Percentiles rank a stretch among this genome's conserved stretches.
These are phyloP conservation scores for Argya squamiceps DNA, from an alignment of 2,797 vertebrate species.

Conservation along the genomic window DNA sequence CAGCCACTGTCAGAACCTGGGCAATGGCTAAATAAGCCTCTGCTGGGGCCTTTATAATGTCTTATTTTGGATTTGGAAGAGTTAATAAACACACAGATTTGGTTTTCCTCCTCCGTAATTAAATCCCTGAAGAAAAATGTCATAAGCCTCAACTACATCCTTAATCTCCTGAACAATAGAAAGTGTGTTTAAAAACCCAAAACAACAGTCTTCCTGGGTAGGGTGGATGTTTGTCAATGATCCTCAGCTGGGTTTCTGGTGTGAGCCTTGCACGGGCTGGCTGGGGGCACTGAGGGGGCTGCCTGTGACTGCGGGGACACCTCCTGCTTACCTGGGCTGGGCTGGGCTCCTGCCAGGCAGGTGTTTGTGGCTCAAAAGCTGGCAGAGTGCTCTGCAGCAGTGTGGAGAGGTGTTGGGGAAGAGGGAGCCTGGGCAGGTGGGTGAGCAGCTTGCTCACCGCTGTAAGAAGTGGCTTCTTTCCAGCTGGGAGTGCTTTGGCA, in stretches of 20 bases:
- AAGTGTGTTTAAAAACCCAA: not conserved
- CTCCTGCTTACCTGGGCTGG: not conserved
- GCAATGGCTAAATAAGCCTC: not conserved
- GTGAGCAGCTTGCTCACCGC: not conserved
- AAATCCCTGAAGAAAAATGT: not conserved
- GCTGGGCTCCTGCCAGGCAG: not conserved
- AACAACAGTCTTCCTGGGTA: not conserved
- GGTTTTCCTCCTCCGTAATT: not conserved
- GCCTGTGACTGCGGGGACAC: rapidly evolving
- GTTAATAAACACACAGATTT: not conserved
- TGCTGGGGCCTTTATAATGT: not conserved
- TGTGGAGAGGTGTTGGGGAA: not conserved
- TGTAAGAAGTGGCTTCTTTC: not conserved
- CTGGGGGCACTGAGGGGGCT: rapidly evolving
- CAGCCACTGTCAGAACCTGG: not conserved
- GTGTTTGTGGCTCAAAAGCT: not conserved
- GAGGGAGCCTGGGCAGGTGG: not conserved
- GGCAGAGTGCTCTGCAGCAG: not conserved
- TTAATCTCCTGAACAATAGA: conserved; percentile 22
- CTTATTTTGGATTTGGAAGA: not conserved
- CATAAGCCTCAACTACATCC: not conserved
- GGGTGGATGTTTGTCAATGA: not conserved
- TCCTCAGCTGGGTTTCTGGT: not conserved
- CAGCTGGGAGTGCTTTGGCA: not conserved
- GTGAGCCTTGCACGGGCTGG: rapidly evolving